phyloP scores from a whole-genome alignment of 2,797 vertebrate species.

The Sarcoramphus papa region DNA sequence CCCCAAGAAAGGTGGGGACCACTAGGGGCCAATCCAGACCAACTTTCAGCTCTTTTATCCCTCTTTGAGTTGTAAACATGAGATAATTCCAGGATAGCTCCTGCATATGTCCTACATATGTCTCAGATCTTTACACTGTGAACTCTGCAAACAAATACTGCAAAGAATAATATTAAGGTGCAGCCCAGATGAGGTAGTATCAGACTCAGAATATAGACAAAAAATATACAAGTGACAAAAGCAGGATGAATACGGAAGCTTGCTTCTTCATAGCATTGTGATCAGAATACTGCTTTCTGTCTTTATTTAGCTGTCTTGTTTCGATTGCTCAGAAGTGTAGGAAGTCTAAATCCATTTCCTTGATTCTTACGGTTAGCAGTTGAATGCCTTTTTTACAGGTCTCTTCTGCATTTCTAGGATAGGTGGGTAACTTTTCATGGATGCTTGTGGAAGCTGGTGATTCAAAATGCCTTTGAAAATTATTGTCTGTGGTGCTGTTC shows the following conservation, averaged over 20 bases:
- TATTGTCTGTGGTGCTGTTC: background rate
- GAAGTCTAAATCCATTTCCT: background rate
- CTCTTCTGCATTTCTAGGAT: background rate
- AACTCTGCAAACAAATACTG: slow-evolving; percentile 26
- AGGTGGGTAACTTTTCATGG: background rate
- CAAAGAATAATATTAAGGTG: background rate
- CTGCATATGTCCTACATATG: slow-evolving; percentile 65
- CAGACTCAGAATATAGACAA: background rate
- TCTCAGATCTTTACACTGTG: background rate
- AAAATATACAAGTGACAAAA: background rate
- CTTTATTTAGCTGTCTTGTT: background rate
- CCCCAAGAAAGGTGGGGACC: slow-evolving; percentile 60
- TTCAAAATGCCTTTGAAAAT: background rate
- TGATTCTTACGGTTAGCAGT: background rate
- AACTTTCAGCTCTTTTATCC: slow-evolving; percentile 26
- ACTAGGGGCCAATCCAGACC: slow-evolving; percentile 50
- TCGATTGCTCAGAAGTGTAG: background rate
- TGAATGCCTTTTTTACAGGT: background rate
- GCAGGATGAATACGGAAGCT: background rate
- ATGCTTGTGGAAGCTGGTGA: background rate
- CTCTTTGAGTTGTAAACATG: slow-evolving; percentile 47
- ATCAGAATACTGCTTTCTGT: background rate
- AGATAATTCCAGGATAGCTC: slow-evolving; percentile 38
- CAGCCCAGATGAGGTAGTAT: background rate
- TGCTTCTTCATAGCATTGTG: background rate